Conservation (phyloP, 2,888 invertebrate species). For the Eupithecia vulgata region DNA sequence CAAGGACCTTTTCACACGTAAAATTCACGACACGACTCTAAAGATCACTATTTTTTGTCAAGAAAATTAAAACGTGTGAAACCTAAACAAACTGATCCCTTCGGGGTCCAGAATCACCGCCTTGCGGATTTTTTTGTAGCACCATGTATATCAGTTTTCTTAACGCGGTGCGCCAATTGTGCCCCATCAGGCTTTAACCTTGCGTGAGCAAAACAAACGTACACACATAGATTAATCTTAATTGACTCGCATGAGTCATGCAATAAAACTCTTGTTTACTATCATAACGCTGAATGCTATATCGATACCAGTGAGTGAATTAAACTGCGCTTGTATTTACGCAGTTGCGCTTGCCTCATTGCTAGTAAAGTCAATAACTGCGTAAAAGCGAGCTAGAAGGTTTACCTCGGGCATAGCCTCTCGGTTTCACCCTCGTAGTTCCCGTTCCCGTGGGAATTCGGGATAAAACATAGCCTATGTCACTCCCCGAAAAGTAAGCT, state of each 20-base stretch:
- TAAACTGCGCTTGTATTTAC: constrained; percentile 24
- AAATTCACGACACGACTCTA: too few species aligned
- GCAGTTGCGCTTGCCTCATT: constrained; percentile 23
- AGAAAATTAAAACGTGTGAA: too few species aligned
- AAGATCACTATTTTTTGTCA: too few species aligned
- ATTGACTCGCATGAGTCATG: constrained; percentile 42
- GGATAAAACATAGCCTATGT: too few species aligned
- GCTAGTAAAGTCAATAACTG: background rate
- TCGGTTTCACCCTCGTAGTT: too few species aligned
- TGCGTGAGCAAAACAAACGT: constrained; percentile 40
- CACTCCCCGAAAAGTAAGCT: too few species aligned
- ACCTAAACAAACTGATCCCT: too few species aligned
- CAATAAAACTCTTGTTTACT: constrained; percentile 44
- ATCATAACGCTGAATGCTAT: constrained; percentile 36
- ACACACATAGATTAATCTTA: constrained; percentile 35
- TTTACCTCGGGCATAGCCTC: background rate
- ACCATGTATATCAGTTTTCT: background rate
- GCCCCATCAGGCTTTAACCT: constrained; percentile 31
- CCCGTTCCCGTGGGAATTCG: too few species aligned
- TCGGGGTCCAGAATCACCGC: too few species aligned
- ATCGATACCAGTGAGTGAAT: constrained; percentile 26
- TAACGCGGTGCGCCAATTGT: constrained; percentile 20
- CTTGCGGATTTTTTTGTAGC: too few species aligned
- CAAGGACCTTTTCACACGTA: too few species aligned
- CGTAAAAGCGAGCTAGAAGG: background rate